phyloP scores from a whole-genome alignment of 2,888 invertebrate species.

The Adela reaumurella region DNA sequence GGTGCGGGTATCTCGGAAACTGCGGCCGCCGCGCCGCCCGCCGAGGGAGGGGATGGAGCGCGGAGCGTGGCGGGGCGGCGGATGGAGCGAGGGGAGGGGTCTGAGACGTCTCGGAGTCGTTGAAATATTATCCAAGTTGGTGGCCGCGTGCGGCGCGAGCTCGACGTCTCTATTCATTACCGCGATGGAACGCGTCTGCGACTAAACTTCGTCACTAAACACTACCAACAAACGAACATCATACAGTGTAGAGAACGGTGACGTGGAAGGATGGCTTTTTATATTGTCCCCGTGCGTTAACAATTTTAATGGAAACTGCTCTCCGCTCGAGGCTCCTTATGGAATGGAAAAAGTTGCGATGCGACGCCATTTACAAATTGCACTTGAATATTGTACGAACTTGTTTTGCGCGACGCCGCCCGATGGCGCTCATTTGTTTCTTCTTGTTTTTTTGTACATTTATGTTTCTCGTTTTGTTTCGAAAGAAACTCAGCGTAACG shows the following conservation, averaged over 20 bases:
- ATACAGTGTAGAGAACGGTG: conserved; percentile 33
- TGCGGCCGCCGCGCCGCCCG: background rate
- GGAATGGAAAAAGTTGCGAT: background rate
- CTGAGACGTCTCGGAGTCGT: conserved; percentile 12
- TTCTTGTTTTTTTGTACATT: too few relatives aligned
- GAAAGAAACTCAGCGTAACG: too few relatives aligned
- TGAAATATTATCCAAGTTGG: conserved; percentile 38
- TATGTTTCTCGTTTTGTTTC: too few relatives aligned
- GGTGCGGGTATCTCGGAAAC: background rate
- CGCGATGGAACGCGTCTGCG: conserved; percentile 16
- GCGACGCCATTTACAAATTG: background rate
- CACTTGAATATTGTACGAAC: background rate
- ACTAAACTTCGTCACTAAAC: conserved; percentile 36
- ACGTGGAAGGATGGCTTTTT: conserved; percentile 53
- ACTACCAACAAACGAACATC: background rate
- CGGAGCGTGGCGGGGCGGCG: background rate
- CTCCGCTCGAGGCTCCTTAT: background rate
- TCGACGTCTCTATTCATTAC: conserved; percentile 52
- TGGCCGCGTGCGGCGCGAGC: conserved; percentile 37
- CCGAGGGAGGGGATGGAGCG: background rate
- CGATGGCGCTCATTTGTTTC: background rate
- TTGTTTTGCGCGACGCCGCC: background rate
- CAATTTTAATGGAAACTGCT: background rate
- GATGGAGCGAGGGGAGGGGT: background rate
- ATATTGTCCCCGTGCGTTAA: conserved; percentile 47